Conservation (phyloP, 2,888 invertebrate species). For the Dusona sp. region DNA sequence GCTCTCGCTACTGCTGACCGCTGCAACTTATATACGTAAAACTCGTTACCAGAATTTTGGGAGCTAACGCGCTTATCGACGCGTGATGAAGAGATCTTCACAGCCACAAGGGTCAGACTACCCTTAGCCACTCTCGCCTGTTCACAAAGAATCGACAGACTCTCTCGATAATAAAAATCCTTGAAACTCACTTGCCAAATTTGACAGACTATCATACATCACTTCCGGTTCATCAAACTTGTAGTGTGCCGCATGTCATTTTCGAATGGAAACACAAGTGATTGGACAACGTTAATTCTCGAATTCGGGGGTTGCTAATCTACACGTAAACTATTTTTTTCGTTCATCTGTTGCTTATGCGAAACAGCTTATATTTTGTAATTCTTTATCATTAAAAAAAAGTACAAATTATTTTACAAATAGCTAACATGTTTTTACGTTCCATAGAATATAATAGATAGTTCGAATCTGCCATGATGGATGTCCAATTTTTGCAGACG, state of each 20-base stretch:
- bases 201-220: slow-evolving; percentile 1
- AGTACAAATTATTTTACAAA: background rate
- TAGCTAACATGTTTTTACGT: background rate
- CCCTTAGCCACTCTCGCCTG: slow-evolving; percentile 20
- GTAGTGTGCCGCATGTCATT: background rate
- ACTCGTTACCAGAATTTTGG: slow-evolving; percentile 81
- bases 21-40: slow-evolving; percentile 75
- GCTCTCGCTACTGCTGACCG: slow-evolving; percentile 56
- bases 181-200: slow-evolving; percentile 37
- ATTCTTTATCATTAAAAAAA: background rate
- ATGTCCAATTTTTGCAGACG: background rate
- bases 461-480: background rate
- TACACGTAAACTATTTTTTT: background rate
- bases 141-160: slow-evolving; percentile 39
- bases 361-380: background rate
- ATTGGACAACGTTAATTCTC: background rate
- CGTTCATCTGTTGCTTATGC: background rate
- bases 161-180: slow-evolving; percentile 57
- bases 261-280: slow-evolving; percentile 9
- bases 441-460: background rate
- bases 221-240: slow-evolving; percentile 13
- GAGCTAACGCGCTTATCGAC: slow-evolving; percentile 76
- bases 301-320: background rate
- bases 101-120: slow-evolving; percentile 28
- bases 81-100: slow-evolving; percentile 70